These are phyloP conservation scores for Fulmarus glacialis DNA, from an alignment of 2,113 vertebrate species.

Conservation along the genomic window DNA sequence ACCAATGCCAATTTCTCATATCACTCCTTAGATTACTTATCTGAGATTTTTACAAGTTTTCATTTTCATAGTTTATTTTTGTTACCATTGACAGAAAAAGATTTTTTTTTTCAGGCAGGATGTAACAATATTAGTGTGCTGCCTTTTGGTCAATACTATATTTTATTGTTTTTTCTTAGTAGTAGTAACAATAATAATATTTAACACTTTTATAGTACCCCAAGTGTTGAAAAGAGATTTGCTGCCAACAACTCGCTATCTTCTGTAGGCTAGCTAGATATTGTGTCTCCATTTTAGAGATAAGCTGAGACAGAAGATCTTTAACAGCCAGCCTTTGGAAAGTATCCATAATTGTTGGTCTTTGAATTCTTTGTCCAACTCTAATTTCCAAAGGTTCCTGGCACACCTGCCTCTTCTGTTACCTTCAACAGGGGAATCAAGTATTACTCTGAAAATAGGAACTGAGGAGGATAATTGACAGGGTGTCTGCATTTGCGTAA, in stretches of 20 bases:
- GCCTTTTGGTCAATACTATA: background rate
- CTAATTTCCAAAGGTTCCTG: background rate
- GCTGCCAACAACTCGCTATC: background rate
- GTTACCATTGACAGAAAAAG: background rate
- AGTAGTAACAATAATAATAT: background rate
- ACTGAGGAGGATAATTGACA: background rate
- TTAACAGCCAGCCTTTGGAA: background rate
- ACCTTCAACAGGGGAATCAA: background rate
- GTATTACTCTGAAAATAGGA: background rate
- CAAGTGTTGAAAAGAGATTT: background rate
- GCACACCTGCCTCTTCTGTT: background rate
- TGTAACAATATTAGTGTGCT: background rate
- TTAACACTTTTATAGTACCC: background rate
- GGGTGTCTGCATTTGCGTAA: background rate
- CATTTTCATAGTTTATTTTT: background rate
- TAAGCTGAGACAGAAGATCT: background rate
- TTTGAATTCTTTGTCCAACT: background rate
- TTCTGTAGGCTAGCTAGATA: background rate
- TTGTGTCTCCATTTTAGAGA: background rate
- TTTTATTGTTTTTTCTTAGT: background rate
- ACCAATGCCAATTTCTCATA: background rate
- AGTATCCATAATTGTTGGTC: background rate
- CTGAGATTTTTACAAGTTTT: constrained; percentile 6
- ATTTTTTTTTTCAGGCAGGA: background rate
- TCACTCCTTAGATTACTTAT: background rate